Conservation (phyloP, 2,888 invertebrate species). For the Phrixothrix hirtus region DNA sequence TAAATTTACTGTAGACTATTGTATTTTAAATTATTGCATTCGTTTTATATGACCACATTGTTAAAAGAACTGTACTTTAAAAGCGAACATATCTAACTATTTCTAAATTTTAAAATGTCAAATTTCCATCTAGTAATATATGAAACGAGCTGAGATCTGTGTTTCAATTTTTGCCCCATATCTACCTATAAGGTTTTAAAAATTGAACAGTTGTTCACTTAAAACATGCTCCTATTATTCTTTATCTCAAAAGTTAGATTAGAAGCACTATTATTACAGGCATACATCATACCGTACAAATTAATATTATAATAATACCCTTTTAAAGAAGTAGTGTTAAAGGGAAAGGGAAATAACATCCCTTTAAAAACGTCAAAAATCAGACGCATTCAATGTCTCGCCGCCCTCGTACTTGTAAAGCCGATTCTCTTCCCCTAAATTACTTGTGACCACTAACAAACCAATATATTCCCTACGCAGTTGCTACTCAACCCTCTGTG, state of each 20-base stretch:
- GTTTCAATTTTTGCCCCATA: too few species aligned
- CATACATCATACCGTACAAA: background rate
- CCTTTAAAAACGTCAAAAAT: conserved; percentile 36
- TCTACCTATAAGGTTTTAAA: too few species aligned
- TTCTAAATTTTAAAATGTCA: background rate
- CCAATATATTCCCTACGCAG: conserved; percentile 38
- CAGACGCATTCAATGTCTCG: conserved; percentile 36
- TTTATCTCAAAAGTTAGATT: background rate
- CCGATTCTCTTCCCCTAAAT: conserved; percentile 42
- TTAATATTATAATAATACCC: conserved; percentile 29
- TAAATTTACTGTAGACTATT: conserved; percentile 31
- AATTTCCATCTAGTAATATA: too few species aligned
- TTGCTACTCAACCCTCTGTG: conserved; percentile 34
- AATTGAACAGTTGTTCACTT: background rate
- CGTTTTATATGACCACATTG: conserved; percentile 13
- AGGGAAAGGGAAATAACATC: conserved; percentile 22
- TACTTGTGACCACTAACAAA: conserved; percentile 44
- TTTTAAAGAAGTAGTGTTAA: conserved; percentile 15
- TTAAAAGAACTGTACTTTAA: background rate
- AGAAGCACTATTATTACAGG: background rate
- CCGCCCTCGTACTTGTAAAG: conserved; percentile 38
- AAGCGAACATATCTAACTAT: background rate
- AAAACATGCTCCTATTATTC: background rate
- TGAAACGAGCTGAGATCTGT: too few species aligned
- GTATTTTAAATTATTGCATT: conserved; percentile 24